Percentiles rank a stretch among this genome's conserved stretches.
Evolutionary conservation across 2,888 invertebrate genomes (phyloP).

Genomic region (Meghimatium bilineatum): DNA sequence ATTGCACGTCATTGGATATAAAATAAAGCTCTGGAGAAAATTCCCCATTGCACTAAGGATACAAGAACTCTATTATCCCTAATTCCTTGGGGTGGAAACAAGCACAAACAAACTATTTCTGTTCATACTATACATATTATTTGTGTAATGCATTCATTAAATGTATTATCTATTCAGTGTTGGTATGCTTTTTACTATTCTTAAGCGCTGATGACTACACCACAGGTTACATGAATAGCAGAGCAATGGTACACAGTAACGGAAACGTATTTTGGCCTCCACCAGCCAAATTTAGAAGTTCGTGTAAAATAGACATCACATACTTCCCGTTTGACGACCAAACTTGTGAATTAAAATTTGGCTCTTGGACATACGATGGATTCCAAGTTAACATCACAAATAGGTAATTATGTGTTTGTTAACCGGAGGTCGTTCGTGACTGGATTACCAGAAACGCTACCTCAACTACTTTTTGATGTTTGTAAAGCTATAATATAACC

Average conservation of each 20-base stretch:
- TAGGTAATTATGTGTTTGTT: constrained; percentile 35
- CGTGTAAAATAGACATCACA: constrained; percentile 80
- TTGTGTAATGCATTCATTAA: too few species aligned
- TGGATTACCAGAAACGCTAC: too few species aligned
- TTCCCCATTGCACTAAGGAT: too few species aligned
- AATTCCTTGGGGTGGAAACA: too few species aligned
- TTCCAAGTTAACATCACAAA: constrained; percentile 62
- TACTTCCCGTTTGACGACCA: constrained; percentile 82
- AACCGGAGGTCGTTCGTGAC: too few species aligned
- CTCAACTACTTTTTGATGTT: too few species aligned
- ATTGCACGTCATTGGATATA: too few species aligned
- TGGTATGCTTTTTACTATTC: neutral
- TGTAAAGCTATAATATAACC: too few species aligned
- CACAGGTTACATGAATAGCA: constrained; percentile 80
- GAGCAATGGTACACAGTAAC: constrained; percentile 80
- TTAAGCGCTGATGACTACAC: constrained; percentile 81
- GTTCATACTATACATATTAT: too few species aligned
- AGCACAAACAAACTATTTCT: too few species aligned
- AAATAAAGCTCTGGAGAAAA: too few species aligned
- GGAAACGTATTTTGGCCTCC: constrained; percentile 82
- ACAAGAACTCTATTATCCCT: too few species aligned
- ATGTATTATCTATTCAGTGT: neutral
- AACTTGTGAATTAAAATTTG: constrained; percentile 79
- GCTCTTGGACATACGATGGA: constrained; percentile 80
- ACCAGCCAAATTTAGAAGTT: constrained; percentile 80